Evolutionary conservation across 1,140 invertebrate genomes (phyloP), one percentile per base, ranked within the genome.

Genomic region (Penaeus indicus): DNA sequence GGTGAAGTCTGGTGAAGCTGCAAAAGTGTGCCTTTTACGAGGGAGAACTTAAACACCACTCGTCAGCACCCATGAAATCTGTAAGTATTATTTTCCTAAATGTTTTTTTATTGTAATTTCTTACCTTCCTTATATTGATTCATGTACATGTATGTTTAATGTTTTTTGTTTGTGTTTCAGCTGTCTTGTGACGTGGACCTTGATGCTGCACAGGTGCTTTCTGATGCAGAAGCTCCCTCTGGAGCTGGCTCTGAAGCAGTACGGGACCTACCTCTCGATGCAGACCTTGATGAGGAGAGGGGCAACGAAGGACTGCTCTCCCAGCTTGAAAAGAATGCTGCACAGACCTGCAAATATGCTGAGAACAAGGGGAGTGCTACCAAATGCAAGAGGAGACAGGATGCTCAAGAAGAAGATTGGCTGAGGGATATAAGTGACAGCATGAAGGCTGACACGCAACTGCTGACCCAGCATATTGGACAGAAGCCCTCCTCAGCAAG

Each of bases 361-460:
- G 47, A 25, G 27, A 25, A 25, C 32, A 79, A 79, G 77, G 11
- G 77, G 25, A 25, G 25, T 38, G 77, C 77, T 42, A 42, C 13
- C 32, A 42, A 42, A 25, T 38, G 5, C 77, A 79, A 10, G 77
- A 79, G 77, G 32, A 79, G 77, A 42, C 27, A 22, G 27, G 77
- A 25, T 42, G 47, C 77, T 25, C 25, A 79, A 42, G 77, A 27
- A 42, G 77, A 79, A 38, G 77, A 79, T 42, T 25, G 27, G 77
- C 77, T 79, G 47, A 79, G 47, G 77, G 77, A 79, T 42, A 79
- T 79, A 25, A 25, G 77, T 25, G 77, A 79, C 77, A 79, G 32
- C 77, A 79, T 79, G 77, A 79, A 79, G 47, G 77, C 47, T 22
- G 47, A 42, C 77, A 79, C 77, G 27, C 25, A 79, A 79, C 77